phyloP scores from a whole-genome alignment of 2,113 vertebrate species.

The Tautogolabrus adspersus region DNA sequence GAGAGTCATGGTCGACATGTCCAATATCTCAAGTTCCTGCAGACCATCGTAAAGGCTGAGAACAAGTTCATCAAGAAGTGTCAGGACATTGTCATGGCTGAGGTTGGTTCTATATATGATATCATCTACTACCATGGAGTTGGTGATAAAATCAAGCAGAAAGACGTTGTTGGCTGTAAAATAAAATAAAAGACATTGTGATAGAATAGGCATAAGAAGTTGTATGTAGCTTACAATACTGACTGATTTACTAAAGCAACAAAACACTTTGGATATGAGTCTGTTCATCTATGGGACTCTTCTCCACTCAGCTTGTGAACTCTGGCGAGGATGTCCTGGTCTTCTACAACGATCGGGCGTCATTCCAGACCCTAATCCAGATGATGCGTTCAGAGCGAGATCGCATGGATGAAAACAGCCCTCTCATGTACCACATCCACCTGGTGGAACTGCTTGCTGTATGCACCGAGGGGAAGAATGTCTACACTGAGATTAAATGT shows the following conservation, averaged over 20 bases:
- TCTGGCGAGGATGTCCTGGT: slow-evolving; percentile 96
- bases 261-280: background rate
- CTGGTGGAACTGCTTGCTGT: slow-evolving; percentile 95
- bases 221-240: background rate
- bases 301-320: slow-evolving; percentile 89
- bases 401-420: slow-evolving; percentile 95
- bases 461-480: slow-evolving; percentile 98
- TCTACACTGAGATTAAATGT: slow-evolving; percentile 99
- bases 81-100: slow-evolving; percentile 99
- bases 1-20: slow-evolving; percentile 96
- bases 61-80: slow-evolving; percentile 99
- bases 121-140: background rate
- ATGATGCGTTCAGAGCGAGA: slow-evolving; percentile 99
- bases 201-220: too few species aligned
- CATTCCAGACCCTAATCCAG: slow-evolving; percentile 96
- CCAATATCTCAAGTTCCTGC: slow-evolving; percentile 97
- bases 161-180: too few species aligned
- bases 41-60: slow-evolving; percentile 98
- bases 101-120: slow-evolving; percentile 81
- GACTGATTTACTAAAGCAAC: background rate
- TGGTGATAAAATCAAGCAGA: background rate
- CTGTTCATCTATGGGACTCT: background rate
- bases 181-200: too few species aligned
- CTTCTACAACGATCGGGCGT: slow-evolving; percentile 98
- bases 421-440: slow-evolving; percentile 98